Conservation (phyloP, 2,888 invertebrate species). For the Callimorpha dominula region DNA sequence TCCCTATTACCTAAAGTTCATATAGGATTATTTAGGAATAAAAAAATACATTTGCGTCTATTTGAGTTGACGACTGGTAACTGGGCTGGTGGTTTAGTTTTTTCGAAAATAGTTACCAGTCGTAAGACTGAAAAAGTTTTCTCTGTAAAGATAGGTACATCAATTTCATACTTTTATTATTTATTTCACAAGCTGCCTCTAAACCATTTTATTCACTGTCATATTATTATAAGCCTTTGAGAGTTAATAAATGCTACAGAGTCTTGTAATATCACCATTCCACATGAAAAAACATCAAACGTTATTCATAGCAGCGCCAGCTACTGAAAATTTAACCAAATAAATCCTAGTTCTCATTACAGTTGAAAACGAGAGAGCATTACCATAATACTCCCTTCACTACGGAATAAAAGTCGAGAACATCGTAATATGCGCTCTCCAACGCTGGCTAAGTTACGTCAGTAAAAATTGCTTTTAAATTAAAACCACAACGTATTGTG, state of each 20-base stretch:
- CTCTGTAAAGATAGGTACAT: too few relatives aligned
- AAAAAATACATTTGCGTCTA: too few relatives aligned
- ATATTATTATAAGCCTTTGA: not conserved
- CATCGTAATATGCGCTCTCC: slow-evolving; percentile 38
- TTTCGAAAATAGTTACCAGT: too few relatives aligned
- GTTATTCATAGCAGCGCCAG: slow-evolving; percentile 5
- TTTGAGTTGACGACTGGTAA: too few relatives aligned
- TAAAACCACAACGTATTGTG: slow-evolving; percentile 65
- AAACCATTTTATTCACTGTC: not conserved
- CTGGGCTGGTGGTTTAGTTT: too few relatives aligned
- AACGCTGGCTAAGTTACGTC: slow-evolving; percentile 39
- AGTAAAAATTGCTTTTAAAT: slow-evolving; percentile 61
- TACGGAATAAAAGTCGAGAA: slow-evolving; percentile 32
- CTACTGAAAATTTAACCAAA: slow-evolving; percentile 23
- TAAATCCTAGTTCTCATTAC: slow-evolving; percentile 30
- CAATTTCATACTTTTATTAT: too few relatives aligned
- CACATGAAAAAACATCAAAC: slow-evolving; percentile 14
- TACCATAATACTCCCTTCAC: slow-evolving; percentile 38
- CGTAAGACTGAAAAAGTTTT: too few relatives aligned
- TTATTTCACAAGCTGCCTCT: not conserved
- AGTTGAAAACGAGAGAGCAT: slow-evolving; percentile 43
- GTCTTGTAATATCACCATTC: not conserved
- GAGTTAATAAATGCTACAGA: not conserved
- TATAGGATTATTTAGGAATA: too few relatives aligned
- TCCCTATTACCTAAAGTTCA: too few relatives aligned